phyloP scores from a whole-genome alignment of 2,888 invertebrate genomes.

The Ellobium chinense region DNA sequence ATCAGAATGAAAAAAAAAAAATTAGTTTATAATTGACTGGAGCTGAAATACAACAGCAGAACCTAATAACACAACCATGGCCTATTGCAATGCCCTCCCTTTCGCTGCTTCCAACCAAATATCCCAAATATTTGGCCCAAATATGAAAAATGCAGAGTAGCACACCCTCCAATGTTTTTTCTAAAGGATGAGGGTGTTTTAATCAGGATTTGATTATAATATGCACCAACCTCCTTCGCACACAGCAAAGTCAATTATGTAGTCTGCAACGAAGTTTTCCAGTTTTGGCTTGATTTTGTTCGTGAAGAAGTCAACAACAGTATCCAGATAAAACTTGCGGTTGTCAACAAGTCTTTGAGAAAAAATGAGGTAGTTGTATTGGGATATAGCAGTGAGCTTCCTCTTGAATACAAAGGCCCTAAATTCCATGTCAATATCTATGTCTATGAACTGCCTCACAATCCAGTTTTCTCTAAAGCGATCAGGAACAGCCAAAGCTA shows the following conservation, averaged over 20 bases:
- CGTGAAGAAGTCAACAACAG: constrained; percentile 57
- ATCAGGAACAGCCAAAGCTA: constrained; percentile 62
- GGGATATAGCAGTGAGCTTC: constrained; percentile 62
- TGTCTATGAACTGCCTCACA: constrained; percentile 64
- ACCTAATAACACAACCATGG: no score
- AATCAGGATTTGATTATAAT: not conserved
- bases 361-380: constrained; percentile 69
- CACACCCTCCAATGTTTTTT: no score
- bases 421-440: constrained; percentile 73
- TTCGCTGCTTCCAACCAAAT: no score
- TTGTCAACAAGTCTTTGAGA: constrained; percentile 57
- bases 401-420: constrained; percentile 66
- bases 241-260: constrained; percentile 70
- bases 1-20: no score
- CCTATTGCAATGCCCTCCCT: no score
- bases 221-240: constrained; percentile 57
- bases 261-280: constrained; percentile 55
- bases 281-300: constrained; percentile 57
- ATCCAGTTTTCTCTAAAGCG: constrained; percentile 68
- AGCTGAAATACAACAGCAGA: no score
- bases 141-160: no score
- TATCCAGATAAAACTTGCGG: constrained; percentile 51
- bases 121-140: no score
- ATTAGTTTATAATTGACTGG: no score
- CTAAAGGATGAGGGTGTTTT: no score